These are phyloP conservation scores for Calliopsis andreniformis DNA, from an alignment of 1,140 invertebrate species.

Conservation along the genomic window DNA sequence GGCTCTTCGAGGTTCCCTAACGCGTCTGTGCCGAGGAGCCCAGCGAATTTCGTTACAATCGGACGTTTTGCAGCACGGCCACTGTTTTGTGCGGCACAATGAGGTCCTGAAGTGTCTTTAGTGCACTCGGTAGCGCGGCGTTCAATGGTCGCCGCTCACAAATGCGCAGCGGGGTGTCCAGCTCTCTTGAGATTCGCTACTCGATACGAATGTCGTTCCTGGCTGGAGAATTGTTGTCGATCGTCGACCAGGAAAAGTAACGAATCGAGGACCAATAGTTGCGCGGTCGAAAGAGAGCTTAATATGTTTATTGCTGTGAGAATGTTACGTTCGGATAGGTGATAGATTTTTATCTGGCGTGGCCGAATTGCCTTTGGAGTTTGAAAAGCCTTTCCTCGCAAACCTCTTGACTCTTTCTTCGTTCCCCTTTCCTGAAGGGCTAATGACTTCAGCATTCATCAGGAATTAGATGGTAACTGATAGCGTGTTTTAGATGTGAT, in stretches of 20 bases:
- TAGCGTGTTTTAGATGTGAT: no score
- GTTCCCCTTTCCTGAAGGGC: not conserved
- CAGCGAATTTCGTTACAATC: conserved; percentile 73
- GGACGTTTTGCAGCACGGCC: conserved; percentile 50
- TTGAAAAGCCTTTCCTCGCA: conserved; percentile 13
- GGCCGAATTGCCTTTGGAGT: conserved; percentile 23
- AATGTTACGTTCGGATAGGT: conserved; percentile 69
- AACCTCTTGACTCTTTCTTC: conserved; percentile 13
- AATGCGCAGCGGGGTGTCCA: conserved; percentile 78
- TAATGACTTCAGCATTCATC: not conserved
- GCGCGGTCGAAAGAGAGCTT: conserved; percentile 48
- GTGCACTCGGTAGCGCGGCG: conserved; percentile 71
- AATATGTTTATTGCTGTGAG: conserved; percentile 80
- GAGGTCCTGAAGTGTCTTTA: conserved; percentile 75
- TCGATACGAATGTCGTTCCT: conserved; percentile 76
- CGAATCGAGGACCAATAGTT: conserved; percentile 66
- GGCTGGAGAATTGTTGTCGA: conserved; percentile 73
- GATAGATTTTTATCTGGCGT: conserved; percentile 68
- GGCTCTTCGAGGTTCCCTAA: not conserved
- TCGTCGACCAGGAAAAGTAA: conserved; percentile 5
- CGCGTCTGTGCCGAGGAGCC: not conserved
- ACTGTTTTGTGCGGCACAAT: conserved; percentile 66
- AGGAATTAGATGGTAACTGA: no score
- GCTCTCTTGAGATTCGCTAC: conserved; percentile 77
- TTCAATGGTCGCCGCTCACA: conserved; percentile 74